Percentiles rank a stretch among this genome's conserved stretches.
These are phyloP conservation scores for Ectemnius lituratus DNA, from an alignment of 2,888 invertebrate species.

Conservation along the genomic window DNA sequence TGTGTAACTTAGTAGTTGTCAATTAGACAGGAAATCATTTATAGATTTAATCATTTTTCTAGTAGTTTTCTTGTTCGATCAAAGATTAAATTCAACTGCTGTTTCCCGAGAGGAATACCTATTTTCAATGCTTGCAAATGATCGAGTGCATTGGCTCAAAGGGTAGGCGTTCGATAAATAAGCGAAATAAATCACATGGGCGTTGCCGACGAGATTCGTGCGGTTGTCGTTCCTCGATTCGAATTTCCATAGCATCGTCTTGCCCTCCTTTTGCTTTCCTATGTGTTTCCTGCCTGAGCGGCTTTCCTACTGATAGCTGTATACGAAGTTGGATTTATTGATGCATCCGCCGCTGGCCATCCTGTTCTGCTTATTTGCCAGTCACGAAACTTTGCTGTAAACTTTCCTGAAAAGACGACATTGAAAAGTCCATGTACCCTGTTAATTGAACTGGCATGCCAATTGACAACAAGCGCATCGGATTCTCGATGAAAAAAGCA, in stretches of 20 bases:
- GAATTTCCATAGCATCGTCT: constrained; percentile 21
- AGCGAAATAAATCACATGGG: constrained; percentile 53
- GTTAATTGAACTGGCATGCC: not conserved
- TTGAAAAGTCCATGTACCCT: not conserved
- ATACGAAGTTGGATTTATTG: constrained; percentile 55
- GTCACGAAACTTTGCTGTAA: constrained; percentile 30
- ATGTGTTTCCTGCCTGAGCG: constrained; percentile 53
- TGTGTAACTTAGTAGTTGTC: too few species aligned
- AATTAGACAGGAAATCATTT: too few species aligned
- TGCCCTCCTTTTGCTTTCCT: constrained; percentile 32
- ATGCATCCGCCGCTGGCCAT: constrained; percentile 50
- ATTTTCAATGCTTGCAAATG: constrained; percentile 42
- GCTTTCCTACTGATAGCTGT: constrained; percentile 54
- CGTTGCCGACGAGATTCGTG: constrained; percentile 36
- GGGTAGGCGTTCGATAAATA: constrained; percentile 51
- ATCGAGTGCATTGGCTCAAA: constrained; percentile 33
- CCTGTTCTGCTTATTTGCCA: constrained; percentile 48
- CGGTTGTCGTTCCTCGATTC: constrained; percentile 24
- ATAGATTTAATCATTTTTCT: too few species aligned
- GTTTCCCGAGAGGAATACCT: constrained; percentile 10
- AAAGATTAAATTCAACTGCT: too few species aligned
- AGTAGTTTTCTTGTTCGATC: too few species aligned
- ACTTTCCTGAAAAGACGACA: constrained; percentile 16
- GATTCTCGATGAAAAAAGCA: not conserved
- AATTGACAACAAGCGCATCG: not conserved